Evolutionary conservation across 2,888 invertebrate genomes (phyloP).

Genomic region (Prenolepis imparis): DNA sequence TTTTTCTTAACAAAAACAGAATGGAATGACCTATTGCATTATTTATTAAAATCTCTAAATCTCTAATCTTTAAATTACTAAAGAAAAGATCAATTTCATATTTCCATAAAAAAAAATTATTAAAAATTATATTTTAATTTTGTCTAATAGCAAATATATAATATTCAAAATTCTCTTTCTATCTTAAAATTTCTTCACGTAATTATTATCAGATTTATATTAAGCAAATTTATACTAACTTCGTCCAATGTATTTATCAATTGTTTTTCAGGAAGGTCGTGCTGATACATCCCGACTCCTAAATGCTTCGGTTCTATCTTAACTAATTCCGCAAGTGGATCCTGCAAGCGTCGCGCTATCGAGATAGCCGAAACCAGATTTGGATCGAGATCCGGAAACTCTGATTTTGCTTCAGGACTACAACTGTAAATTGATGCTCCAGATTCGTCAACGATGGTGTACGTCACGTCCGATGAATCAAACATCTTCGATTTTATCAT

Average conservation of each 20-base stretch:
- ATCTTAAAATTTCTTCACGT: neutral
- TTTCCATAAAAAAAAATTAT: neutral
- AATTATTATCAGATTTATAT: neutral
- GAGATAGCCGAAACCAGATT: slow-evolving; percentile 92
- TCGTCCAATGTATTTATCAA: slow-evolving; percentile 91
- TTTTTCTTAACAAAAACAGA: neutral
- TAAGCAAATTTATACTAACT: slow-evolving; percentile 80
- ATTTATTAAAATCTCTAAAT: neutral
- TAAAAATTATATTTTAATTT: neutral
- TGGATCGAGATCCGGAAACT: slow-evolving; percentile 94
- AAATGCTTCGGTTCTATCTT: slow-evolving; percentile 97
- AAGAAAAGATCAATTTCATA: neutral
- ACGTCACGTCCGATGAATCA: slow-evolving; percentile 88
- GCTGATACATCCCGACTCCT: slow-evolving; percentile 98
- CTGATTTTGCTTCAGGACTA: slow-evolving; percentile 93
- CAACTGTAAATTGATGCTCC: slow-evolving; percentile 98
- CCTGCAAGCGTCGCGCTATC: slow-evolving; percentile 95
- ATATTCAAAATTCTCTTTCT: neutral
- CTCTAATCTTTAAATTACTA: neutral
- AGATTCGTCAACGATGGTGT: slow-evolving; percentile 95
- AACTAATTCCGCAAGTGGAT: slow-evolving; percentile 96
- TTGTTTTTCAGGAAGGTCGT: slow-evolving; percentile 94
- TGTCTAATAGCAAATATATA: neutral
- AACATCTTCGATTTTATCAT: slow-evolving; percentile 88
- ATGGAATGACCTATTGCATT: neutral